phyloP scores from a whole-genome alignment of 2,797 vertebrate species.

The Buphagus erythrorhynchus region DNA sequence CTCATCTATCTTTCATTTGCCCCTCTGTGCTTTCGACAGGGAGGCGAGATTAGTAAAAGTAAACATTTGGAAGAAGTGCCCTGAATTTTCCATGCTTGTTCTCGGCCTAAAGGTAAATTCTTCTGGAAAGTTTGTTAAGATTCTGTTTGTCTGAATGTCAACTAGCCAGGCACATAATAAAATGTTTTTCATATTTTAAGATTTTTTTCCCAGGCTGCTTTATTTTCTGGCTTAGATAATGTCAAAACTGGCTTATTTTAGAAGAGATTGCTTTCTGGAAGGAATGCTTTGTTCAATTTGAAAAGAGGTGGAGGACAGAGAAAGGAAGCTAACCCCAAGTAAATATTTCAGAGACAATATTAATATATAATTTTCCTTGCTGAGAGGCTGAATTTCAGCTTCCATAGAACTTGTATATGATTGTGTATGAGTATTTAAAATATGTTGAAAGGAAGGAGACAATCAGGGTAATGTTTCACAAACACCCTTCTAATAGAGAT shows the following conservation, averaged over 20 bases:
- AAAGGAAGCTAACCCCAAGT: neutral
- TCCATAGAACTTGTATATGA: neutral
- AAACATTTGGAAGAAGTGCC: neutral
- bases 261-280: neutral
- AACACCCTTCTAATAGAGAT: neutral
- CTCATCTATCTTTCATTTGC: neutral
- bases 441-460: neutral
- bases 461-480: neutral
- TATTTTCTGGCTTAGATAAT: neutral
- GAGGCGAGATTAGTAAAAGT: neutral
- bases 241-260: neutral
- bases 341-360: neutral
- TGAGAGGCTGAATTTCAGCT: neutral
- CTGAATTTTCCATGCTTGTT: neutral
- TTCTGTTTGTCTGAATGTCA: neutral
- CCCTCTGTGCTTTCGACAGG: neutral
- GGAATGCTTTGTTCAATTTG: neutral
- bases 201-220: neutral
- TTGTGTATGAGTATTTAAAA: neutral
- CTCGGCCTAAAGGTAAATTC: neutral
- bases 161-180: neutral
- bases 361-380: neutral
- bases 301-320: neutral
- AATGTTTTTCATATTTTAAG: neutral
- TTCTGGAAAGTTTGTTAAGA: slow-evolving; percentile 3